Evolutionary conservation across 2,888 invertebrate genomes (phyloP), one percentile per base, ranked within the genome.

Genomic region (Oligia fasciuncula): DNA sequence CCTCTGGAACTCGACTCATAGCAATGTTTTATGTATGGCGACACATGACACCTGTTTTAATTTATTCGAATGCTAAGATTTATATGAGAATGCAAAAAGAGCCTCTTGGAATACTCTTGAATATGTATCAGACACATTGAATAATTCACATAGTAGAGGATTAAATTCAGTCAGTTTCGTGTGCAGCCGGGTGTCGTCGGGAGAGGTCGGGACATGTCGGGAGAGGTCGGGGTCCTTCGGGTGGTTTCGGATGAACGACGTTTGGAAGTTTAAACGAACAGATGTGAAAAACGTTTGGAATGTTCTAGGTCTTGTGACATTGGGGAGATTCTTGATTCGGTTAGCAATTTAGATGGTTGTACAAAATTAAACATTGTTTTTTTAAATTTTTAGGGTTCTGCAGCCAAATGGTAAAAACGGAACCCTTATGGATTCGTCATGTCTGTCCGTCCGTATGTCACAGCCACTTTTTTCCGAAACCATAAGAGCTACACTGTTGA

Each of bases 81-180:
- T 85, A 85, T 85, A 85, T 85, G 85, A 85, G 76, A 85, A 85
- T 73, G 74, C 86, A 85, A 85, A 85, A 85, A 85, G 76, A 79
- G 76, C 80, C 63, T 76, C 83, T 83, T 76, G 76, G 72, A 84
- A 78, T 68, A 65, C 74, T 85, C 85, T 73, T 85, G 85, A 85
- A 85, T 85, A 85, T 85, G 76, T 85, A 85, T 77, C 80, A 83
- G 74, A 49, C 14, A 66, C 79, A 85, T 85, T 85, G 85, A 85
- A 85, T 85, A 69, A 85, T 85, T 85, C 86, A 85, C 82, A 77
- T 70, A 79, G 29, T 69, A 65, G 70, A 85, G 76, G 83, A 85
- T 85, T 85, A 85, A 67, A 79, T 80, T 75, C 76, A 73, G 77
- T 35, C 29, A 65, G 83, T 66, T 76, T 79, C 76, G 76, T 69